phyloP scores from a whole-genome alignment of 2,888 invertebrate genomes.

The Stenodera caucasica region DNA sequence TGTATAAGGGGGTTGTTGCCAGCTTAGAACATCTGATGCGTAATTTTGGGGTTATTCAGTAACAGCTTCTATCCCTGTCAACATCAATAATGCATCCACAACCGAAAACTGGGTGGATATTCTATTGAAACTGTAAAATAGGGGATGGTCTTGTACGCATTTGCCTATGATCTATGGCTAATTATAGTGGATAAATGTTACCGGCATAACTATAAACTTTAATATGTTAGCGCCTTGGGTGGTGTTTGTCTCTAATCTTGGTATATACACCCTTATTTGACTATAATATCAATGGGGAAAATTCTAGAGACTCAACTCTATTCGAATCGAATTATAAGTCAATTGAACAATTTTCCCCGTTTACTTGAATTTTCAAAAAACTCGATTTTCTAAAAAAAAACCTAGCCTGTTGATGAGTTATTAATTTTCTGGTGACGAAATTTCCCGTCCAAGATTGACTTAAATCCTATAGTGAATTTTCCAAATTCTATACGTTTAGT shows the following conservation, averaged over 20 bases:
- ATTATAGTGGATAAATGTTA: conserved; percentile 46
- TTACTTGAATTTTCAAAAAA: too few relatives aligned
- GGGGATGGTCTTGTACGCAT: conserved; percentile 35
- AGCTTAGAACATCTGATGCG: conserved; percentile 32
- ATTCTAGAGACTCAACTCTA: too few relatives aligned
- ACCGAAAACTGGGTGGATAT: not conserved
- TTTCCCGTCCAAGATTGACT: too few relatives aligned
- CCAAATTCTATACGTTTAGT: too few relatives aligned
- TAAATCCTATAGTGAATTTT: too few relatives aligned
- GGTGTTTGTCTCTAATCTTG: conserved; percentile 34
- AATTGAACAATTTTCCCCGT: too few relatives aligned
- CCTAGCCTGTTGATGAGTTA: too few relatives aligned
- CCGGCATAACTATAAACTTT: conserved; percentile 43
- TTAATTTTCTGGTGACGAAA: too few relatives aligned
- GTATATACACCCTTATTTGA: conserved; percentile 6
- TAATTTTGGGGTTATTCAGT: conserved; percentile 23
- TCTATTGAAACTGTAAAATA: not conserved
- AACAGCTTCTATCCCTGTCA: conserved; percentile 40
- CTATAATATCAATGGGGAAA: too few relatives aligned
- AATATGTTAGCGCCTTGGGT: conserved; percentile 41
- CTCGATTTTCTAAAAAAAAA: too few relatives aligned
- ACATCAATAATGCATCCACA: conserved; percentile 42
- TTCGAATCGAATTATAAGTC: too few relatives aligned
- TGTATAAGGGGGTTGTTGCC: conserved; percentile 19
- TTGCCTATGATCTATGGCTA: conserved; percentile 45